phyloP scores from a whole-genome alignment of 2,797 vertebrate genomes.

The Cichlasoma orientale region DNA sequence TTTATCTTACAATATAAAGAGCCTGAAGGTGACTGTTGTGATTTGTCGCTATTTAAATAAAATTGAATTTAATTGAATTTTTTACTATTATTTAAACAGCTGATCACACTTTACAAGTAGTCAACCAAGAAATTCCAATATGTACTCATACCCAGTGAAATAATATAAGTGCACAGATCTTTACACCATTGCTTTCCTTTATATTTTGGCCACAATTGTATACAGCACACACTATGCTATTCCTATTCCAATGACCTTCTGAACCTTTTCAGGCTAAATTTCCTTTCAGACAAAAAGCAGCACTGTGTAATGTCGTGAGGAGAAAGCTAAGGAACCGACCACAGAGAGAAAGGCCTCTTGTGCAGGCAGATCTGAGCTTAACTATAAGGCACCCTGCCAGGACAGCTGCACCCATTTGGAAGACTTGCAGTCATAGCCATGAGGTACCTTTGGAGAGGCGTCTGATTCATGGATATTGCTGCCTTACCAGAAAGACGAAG shows the following conservation, averaged over 20 bases:
- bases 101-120: neutral
- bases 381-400: constrained; percentile 66
- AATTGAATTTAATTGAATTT: too few relatives aligned
- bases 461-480: constrained; percentile 55
- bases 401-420: constrained; percentile 75
- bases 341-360: constrained; percentile 60
- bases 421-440: constrained; percentile 42
- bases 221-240: neutral
- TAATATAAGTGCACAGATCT: neutral
- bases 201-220: neutral
- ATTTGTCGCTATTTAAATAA: too few relatives aligned
- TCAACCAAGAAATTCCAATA: neutral
- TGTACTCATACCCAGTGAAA: neutral
- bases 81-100: neutral
- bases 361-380: constrained; percentile 66
- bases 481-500: constrained; percentile 36
- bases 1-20: too few relatives aligned
- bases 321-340: constrained; percentile 47
- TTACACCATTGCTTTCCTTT: neutral
- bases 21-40: too few relatives aligned
- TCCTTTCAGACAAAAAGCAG: constrained; percentile 35
- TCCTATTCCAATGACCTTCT: constrained; percentile 23
- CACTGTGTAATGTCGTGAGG: constrained; percentile 50
- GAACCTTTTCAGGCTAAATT: constrained; percentile 30
- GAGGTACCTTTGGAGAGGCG: constrained; percentile 48